Conservation (phyloP, 1,140 invertebrate species). For the Tenebrio molitor region DNA sequence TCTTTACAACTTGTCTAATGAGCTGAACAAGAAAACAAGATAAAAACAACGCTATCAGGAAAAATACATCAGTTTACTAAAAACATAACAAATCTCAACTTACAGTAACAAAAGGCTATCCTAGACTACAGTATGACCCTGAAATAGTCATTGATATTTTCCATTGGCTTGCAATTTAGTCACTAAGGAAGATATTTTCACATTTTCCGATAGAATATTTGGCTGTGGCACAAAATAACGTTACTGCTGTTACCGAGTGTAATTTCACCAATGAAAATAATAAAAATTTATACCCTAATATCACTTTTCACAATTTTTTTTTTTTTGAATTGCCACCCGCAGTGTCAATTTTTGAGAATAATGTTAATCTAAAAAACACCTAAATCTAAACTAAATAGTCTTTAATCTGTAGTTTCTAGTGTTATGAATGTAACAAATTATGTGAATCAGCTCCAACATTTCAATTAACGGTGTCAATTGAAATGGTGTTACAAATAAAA, state of each 20-base stretch:
- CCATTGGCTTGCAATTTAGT: constrained; percentile 27
- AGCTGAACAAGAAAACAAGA: constrained; percentile 18
- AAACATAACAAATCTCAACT: constrained; percentile 38
- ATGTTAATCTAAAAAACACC: constrained; percentile 39
- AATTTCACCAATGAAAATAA: constrained; percentile 34
- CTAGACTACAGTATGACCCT: constrained; percentile 31
- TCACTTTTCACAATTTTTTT: constrained; percentile 47
- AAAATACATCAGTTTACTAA: constrained; percentile 38
- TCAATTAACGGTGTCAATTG: constrained; percentile 11
- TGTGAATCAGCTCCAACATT: constrained; percentile 13
- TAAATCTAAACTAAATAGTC: constrained; percentile 41
- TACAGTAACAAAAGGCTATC: constrained; percentile 23
- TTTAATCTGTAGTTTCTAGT: constrained; percentile 29
- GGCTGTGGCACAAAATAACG: constrained; percentile 11
- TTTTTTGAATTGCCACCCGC: constrained; percentile 42
- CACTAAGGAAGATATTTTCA: constrained; percentile 4
- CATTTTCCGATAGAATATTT: not conserved
- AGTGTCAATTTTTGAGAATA: constrained; percentile 34
- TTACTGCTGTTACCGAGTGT: too few species aligned
- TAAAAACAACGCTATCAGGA: constrained; percentile 23
- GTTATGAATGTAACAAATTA: constrained; percentile 23
- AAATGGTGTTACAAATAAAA: constrained; percentile 34
- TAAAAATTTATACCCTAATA: constrained; percentile 48
- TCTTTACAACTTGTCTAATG: too few species aligned
- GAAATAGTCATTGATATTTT: constrained; percentile 18